Conservation (phyloP, 2,113 vertebrate species). For the Pseudorectes ferrugineus region DNA sequence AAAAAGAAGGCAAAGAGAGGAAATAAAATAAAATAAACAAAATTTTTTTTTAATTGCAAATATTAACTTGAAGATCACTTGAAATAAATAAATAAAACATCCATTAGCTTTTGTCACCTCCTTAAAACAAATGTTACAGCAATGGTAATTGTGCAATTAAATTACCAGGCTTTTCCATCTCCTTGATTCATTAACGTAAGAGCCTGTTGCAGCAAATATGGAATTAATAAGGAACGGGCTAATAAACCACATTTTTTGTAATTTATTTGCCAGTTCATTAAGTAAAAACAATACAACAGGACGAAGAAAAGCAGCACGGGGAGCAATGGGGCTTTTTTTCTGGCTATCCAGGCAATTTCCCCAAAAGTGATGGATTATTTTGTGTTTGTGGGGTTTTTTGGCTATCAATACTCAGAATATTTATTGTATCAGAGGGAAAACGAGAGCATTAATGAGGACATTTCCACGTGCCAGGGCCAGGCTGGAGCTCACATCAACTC, state of each 20-base stretch:
- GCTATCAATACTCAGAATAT: background rate
- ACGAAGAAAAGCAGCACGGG: background rate
- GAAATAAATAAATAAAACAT: slow-evolving; percentile 22
- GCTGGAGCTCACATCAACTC: background rate
- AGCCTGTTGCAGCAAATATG: slow-evolving; percentile 40
- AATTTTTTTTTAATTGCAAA: background rate
- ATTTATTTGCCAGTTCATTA: slow-evolving; percentile 64
- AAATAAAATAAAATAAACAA: background rate
- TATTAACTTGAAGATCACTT: background rate
- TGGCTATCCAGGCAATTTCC: background rate
- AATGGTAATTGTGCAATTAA: slow-evolving; percentile 58
- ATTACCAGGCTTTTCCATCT: slow-evolving; percentile 49
- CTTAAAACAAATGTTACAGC: slow-evolving; percentile 32
- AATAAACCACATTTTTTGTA: slow-evolving; percentile 28
- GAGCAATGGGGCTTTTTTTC: background rate
- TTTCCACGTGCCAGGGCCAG: background rate
- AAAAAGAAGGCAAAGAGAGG: too few relatives aligned
- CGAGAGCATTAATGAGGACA: background rate
- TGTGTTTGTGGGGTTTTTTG: background rate
- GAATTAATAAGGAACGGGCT: slow-evolving; percentile 56
- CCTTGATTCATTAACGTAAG: slow-evolving; percentile 53
- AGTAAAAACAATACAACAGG: slow-evolving; percentile 45
- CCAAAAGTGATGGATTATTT: background rate
- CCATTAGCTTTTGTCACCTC: slow-evolving; percentile 5
- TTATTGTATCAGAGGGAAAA: background rate